Evolutionary conservation across 2,113 vertebrate genomes (phyloP), one percentile per base, ranked within the genome.

Genomic region (Leptobrachium ailaonicum): DNA sequence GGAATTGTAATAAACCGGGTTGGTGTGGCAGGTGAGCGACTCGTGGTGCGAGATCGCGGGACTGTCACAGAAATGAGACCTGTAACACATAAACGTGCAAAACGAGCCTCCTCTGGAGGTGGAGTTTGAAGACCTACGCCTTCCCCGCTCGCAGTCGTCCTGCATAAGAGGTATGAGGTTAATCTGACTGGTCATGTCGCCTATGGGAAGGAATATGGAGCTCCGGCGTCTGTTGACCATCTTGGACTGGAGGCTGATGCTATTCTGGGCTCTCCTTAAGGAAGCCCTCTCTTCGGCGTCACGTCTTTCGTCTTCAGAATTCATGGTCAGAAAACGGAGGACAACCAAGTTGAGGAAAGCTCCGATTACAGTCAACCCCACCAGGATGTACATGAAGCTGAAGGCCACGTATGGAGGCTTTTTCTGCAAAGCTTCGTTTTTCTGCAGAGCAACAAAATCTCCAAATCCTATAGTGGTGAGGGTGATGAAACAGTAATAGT

Each of bases 401-500:
- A 99, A 99, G 10, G 92, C 95, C 73, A 99, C 97, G 0, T 98
- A 99, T 0, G 96, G 96, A 0, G 96, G 95, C 85, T 96, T 96
- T 88, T 96, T 96, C 85, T 99, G 97, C 82, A 99, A 92, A 66
- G 97, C 96, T 86, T 95, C 97, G 0, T 95, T 95, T 76, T 95
- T 98, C 90, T 98, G 98, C 79, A 99, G 91, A 40, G 97, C 98
- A 83, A 99, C 98, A 60, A 98, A 99, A 90, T 99, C 98, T 20
- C 98, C 97, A 2, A 99, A 98, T 83, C 97, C 97, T 0, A 99
- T 98, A 32, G 98, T 99, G 85, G 98, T 99, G 88, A 99, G 91
- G 0, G 98, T 98, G 83, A 99, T 99, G 91, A 99, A 99, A 87
- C 96, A 98, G 86, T 97, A 99, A 87, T 99, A 99, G 85, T 98